Percentiles rank a stretch among this genome's conserved stretches.
Conservation (phyloP, 2,113 vertebrate species). For the Cheirogaleus medius region DNA sequence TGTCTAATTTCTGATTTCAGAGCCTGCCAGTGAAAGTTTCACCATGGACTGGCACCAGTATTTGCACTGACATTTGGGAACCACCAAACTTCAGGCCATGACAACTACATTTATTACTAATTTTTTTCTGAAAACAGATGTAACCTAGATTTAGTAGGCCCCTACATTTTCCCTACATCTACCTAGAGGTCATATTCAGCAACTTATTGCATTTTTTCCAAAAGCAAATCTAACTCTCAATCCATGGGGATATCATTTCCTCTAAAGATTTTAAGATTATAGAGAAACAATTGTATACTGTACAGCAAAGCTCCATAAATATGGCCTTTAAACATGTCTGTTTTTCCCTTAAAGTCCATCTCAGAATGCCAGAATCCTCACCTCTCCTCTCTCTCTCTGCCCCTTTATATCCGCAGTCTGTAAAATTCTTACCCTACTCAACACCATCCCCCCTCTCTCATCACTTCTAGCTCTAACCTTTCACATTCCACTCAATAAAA, state of each 20-base stretch:
- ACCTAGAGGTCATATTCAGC: background rate
- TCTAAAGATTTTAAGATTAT: background rate
- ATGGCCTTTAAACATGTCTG: background rate
- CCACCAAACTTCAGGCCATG: background rate
- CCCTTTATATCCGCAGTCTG: background rate
- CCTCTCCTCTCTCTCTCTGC: background rate
- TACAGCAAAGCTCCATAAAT: background rate
- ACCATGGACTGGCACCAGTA: background rate
- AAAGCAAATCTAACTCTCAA: conserved; percentile 21
- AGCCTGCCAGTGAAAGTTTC: background rate
- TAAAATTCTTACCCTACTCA: background rate
- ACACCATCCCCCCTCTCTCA: background rate
- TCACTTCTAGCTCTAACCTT: background rate
- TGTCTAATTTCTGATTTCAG: conserved; percentile 33
- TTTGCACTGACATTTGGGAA: background rate
- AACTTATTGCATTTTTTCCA: background rate
- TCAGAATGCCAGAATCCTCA: background rate
- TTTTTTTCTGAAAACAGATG: conserved; percentile 6
- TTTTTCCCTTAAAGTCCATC: background rate
- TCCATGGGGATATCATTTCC: background rate
- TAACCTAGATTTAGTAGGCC: background rate
- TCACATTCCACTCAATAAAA: background rate
- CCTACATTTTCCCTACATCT: background rate
- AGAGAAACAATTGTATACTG: background rate
- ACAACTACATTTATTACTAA: background rate